Evolutionary conservation across 2,888 invertebrate species (phyloP).

Genomic region (Lycophotia porphyrea): DNA sequence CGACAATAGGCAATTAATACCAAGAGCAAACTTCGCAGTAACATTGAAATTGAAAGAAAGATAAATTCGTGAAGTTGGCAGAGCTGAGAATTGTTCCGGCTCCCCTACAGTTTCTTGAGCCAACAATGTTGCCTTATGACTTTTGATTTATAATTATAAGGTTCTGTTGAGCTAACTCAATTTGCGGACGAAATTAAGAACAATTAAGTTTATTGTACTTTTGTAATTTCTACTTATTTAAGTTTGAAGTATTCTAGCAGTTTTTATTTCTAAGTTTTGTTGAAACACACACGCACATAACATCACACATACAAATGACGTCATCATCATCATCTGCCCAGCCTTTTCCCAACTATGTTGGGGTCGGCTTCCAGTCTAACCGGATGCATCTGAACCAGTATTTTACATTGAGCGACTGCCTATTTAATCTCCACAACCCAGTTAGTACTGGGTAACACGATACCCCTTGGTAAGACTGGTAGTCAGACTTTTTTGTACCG

Average conservation of each 20-base stretch:
- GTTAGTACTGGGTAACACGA: no score
- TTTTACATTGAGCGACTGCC: no score
- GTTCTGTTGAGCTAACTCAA: slow-evolving; percentile 60
- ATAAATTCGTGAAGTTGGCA: slow-evolving; percentile 72
- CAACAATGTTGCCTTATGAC: slow-evolving; percentile 71
- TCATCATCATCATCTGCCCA: no score
- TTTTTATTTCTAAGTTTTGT: neutral
- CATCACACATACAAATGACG: no score
- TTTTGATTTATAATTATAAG: slow-evolving; percentile 68
- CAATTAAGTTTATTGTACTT: slow-evolving; percentile 50
- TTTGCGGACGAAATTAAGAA: slow-evolving; percentile 54
- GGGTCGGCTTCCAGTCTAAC: no score
- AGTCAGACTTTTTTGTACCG: no score
- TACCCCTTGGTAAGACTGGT: no score
- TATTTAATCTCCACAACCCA: no score
- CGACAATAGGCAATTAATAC: slow-evolving; percentile 76
- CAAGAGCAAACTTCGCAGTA: slow-evolving; percentile 67
- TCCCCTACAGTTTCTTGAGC: slow-evolving; percentile 57
- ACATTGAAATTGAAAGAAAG: slow-evolving; percentile 75
- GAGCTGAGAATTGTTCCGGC: slow-evolving; percentile 61
- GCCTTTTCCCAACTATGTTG: no score
- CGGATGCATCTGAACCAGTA: no score
- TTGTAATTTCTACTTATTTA: slow-evolving; percentile 39
- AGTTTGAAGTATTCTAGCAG: slow-evolving; percentile 8
- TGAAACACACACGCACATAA: no score